These are phyloP conservation scores for Nesospiza acunhae DNA, from an alignment of 2,113 vertebrate species.

Conservation along the genomic window DNA sequence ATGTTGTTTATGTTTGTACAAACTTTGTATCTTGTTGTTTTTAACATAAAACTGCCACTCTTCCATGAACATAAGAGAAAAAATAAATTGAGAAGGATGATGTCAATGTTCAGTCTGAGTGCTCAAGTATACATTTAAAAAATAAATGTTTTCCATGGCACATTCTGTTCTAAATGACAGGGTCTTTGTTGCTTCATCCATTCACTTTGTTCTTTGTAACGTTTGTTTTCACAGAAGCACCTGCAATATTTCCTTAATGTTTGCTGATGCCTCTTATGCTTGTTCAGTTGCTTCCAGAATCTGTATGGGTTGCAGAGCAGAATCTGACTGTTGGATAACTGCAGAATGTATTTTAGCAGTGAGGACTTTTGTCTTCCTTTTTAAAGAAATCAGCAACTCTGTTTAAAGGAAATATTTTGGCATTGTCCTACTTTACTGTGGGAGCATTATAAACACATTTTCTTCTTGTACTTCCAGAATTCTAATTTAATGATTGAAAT, in stretches of 20 bases:
- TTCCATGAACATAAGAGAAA: neutral
- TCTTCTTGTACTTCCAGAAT: conserved; percentile 4
- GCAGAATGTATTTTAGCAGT: neutral
- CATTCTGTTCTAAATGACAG: neutral
- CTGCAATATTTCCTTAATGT: neutral
- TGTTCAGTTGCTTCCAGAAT: neutral
- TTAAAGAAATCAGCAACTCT: neutral
- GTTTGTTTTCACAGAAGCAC: neutral
- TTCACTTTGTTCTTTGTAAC: neutral
- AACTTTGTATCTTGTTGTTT: neutral
- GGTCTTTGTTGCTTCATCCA: neutral
- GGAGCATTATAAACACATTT: conserved; percentile 13
- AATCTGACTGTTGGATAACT: neutral
- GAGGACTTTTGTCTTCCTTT: neutral
- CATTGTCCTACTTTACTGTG: neutral
- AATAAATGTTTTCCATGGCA: neutral
- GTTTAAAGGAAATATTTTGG: conserved; percentile 4
- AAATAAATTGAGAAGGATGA: neutral
- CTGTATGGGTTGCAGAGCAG: neutral
- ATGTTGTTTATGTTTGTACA: neutral
- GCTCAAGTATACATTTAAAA: neutral
- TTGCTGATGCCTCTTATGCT: neutral
- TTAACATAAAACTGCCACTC: neutral
- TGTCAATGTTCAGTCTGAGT: neutral
- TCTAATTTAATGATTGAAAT: conserved; percentile 29